phyloP scores from a whole-genome alignment of 1,140 invertebrate genomes.

The Subanguina moxae region DNA sequence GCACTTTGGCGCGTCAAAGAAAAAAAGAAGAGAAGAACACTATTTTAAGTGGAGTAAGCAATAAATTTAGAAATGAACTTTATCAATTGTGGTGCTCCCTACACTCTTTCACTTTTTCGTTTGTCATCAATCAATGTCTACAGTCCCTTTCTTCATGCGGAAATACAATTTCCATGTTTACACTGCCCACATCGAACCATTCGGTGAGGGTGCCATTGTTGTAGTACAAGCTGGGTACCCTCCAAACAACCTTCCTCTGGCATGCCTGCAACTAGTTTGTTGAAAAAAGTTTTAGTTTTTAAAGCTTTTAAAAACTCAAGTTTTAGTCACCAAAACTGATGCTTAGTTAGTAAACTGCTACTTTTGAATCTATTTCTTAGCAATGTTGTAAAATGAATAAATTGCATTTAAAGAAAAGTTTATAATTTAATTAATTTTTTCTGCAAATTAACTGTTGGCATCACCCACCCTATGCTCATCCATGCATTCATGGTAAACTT shows the following conservation, averaged over 20 bases:
- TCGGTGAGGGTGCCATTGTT: constrained; percentile 41
- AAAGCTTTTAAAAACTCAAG: no score
- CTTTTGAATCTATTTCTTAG: no score
- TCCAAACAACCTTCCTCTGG: constrained; percentile 31
- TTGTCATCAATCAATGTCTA: constrained; percentile 30
- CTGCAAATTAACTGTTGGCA: background rate
- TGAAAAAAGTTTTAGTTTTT: no score
- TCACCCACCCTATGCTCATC: constrained; percentile 18
- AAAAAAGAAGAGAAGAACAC: no score
- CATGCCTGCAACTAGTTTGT: constrained; percentile 17
- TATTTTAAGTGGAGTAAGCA: no score
- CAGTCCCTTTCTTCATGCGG: constrained; percentile 37
- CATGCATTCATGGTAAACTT: constrained; percentile 35
- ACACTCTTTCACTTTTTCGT: no score
- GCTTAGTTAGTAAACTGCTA: no score
- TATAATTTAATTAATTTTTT: constrained; percentile 6
- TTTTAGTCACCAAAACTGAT: no score
- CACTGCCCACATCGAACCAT: constrained; percentile 42
- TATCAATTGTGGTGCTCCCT: no score
- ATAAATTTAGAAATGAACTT: no score
- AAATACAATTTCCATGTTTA: constrained; percentile 43
- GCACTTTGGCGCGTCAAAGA: no score
- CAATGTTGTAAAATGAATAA: no score
- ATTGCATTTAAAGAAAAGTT: constrained; percentile 9
- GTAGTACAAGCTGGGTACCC: constrained; percentile 33